These are phyloP conservation scores for Plutella xylostella DNA, from an alignment of 2,888 invertebrate species.

Conservation along the genomic window DNA sequence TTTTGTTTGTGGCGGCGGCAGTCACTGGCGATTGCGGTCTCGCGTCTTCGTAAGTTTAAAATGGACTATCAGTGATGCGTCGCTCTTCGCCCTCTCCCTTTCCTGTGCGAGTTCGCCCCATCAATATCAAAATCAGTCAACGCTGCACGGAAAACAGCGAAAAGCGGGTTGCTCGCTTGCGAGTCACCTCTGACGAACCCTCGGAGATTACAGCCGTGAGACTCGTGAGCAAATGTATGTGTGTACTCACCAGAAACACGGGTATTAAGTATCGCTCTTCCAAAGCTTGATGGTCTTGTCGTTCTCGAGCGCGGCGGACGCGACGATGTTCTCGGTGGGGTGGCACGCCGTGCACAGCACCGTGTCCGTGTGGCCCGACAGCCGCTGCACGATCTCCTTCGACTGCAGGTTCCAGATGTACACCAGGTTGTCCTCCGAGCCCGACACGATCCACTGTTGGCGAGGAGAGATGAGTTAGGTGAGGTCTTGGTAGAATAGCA, in stretches of 20 bases:
- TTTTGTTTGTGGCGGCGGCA: no score
- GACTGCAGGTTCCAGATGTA: slow-evolving; percentile 99
- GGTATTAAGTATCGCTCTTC: slow-evolving; percentile 91
- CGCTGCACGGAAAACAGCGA: no score
- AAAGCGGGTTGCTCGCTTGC: no score
- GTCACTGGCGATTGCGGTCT: no score
- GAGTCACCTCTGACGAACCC: no score
- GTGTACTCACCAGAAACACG: not conserved
- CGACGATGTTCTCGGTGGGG: slow-evolving; percentile 99
- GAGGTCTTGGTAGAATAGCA: no score
- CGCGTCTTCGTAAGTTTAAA: no score
- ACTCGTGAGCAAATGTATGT: no score
- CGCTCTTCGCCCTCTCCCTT: no score
- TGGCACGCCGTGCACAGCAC: slow-evolving; percentile 99
- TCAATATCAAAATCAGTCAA: no score
- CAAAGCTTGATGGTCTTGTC: slow-evolving; percentile 99
- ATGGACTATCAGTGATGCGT: no score
- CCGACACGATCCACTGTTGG: slow-evolving; percentile 97
- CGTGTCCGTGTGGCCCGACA: slow-evolving; percentile 95
- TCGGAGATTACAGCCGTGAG: not conserved
- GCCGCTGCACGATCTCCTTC: slow-evolving; percentile 98
- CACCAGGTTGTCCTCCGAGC: slow-evolving; percentile 99
- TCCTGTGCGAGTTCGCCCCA: no score
- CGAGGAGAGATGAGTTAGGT: not conserved
- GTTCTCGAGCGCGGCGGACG: slow-evolving; percentile 97